Base-by-base conservation (phyloP, 2,888 invertebrate species). In the Margaritifera margaritifera region DNA sequence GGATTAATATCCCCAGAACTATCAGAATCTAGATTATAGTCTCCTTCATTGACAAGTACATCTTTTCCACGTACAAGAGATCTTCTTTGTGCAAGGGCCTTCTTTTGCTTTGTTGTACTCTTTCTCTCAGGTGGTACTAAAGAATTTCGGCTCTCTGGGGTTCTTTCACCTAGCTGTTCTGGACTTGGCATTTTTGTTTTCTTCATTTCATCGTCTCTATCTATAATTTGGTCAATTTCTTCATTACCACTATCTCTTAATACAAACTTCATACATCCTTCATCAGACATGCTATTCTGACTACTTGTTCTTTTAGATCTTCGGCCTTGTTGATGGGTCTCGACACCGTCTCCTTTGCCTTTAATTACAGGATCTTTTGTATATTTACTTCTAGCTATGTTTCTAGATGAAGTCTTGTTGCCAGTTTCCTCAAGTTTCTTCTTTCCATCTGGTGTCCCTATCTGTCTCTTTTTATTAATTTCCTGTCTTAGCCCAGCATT, bases 51-150 rank as follows among this genome's bases (percentile, higher is more conserved):
- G 6, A 66, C 63, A 20, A 68, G n/a, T 6, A 64, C 59, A 20
- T 74, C 72, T 56, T 74, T 74, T 11, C 61, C 64, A 24, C 68
- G 51, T 24, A 61, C 53, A 18, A 66, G 55, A 1, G 77, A 76
- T 63, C 79, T 75, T 65, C 70, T 79, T 55, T 77, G 77, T 25
- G 79, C 80, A 5, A 73, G 80, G 59, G 74, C 81, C 57, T 80
- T 81, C 65, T 82, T 84, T 56, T 77, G 76, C 60, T 82, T 81
- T n/a, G 82, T 79, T 42, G 84, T 82, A 42, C 82, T 81, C 51
- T 78, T 75, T 56, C 81, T 75, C 22, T 71, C 72, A 27, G 80
- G 78, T 4, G 73, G 71, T 51, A 59, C 70, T 22, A 60, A 55
- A 27, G 71, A 64, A 25, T 65, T 75, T 25, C 76, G 72, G 50